Base-by-base conservation (phyloP, 2,888 invertebrate species). In the Clepsis dumicolana region DNA sequence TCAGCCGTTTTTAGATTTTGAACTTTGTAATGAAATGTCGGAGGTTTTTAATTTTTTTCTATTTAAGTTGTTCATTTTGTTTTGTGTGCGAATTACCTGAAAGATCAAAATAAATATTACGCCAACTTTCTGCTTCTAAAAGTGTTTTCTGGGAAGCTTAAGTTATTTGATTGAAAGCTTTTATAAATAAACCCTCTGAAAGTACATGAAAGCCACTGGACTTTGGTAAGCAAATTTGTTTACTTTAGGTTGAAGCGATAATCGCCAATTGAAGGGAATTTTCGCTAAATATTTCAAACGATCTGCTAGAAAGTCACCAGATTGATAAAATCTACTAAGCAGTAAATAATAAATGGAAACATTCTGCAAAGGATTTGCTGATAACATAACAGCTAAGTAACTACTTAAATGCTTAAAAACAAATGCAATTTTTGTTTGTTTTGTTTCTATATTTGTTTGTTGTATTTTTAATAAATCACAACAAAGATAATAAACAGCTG, bases 141-240 rank as follows among this genome's bases (percentile, higher is more conserved):
- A 72, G 72, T 76, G 78, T 77, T 80, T 89, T 89, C 90, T 86
- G 38, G 77, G 87, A 91, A 90, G 77, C 80, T 81, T 80, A 81
- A 82, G 74, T 83, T 52, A 79, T 88, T 87, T 90, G 86, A 90
- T 90, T 85, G 86, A 86, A 86, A 85, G 87, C 85, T 82, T 62
- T 85, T 84, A 82, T 81, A 87, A 85, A 88, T 86, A 86, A 85
- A 84, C 82, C 81, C 79, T 75, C 68, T 65, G 70, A 79, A 80
- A 79, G 80, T 72, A 78, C 62, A 57, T 48, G 14, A 64, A 64
- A 57, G 65, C 25, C 32, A 50, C 24, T 25, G 50, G n/a, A 27
- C 25, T 59, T 57, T 32, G 24, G 35, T 59, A 59, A 38, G 48
- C 27, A 65, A 44, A 53, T 29, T 69, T 60, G 64, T 54, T 66